phyloP scores from a whole-genome alignment of 2,797 vertebrate species.

The Poeciliopsis turneri region DNA sequence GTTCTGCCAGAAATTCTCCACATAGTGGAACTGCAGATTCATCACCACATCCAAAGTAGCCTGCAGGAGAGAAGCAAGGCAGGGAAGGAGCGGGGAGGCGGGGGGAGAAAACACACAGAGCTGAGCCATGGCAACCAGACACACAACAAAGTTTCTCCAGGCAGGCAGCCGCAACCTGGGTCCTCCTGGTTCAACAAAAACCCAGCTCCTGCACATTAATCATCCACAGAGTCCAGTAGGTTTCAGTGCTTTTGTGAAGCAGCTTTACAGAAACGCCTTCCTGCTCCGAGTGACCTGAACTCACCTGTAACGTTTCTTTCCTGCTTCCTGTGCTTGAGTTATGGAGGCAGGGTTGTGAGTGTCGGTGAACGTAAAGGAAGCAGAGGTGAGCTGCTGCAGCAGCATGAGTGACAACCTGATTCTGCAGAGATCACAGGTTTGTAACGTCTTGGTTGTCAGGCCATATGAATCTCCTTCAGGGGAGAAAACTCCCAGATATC shows the following conservation, averaged over 20 bases:
- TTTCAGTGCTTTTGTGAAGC: slow-evolving; percentile 29
- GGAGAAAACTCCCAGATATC: not conserved
- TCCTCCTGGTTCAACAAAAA: slow-evolving; percentile 68
- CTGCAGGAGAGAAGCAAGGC: slow-evolving; percentile 70
- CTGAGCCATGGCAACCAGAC: slow-evolving; percentile 79
- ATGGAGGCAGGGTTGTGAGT: slow-evolving; percentile 10
- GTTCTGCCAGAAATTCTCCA: slow-evolving; percentile 97
- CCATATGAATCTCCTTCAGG: not conserved
- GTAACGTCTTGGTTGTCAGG: not conserved
- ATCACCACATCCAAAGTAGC: slow-evolving; percentile 95
- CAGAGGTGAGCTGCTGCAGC: not conserved
- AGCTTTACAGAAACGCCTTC: slow-evolving; percentile 11
- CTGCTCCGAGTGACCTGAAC: slow-evolving; percentile 39
- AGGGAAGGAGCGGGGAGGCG: slow-evolving; percentile 27
- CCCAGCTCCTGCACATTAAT: slow-evolving; percentile 72
- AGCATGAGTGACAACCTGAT: no score
- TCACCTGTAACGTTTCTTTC: slow-evolving; percentile 58
- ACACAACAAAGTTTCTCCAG: slow-evolving; percentile 80
- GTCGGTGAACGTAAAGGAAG: slow-evolving; percentile 34
- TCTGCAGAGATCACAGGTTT: not conserved
- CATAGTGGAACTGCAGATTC: slow-evolving; percentile 96
- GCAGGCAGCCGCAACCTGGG: slow-evolving; percentile 57
- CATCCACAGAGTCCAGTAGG: slow-evolving; percentile 51
- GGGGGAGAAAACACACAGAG: slow-evolving; percentile 69
- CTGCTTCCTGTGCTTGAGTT: slow-evolving; percentile 45